Conservation (phyloP, 1,140 invertebrate genomes). For the Atta colombica region DNA sequence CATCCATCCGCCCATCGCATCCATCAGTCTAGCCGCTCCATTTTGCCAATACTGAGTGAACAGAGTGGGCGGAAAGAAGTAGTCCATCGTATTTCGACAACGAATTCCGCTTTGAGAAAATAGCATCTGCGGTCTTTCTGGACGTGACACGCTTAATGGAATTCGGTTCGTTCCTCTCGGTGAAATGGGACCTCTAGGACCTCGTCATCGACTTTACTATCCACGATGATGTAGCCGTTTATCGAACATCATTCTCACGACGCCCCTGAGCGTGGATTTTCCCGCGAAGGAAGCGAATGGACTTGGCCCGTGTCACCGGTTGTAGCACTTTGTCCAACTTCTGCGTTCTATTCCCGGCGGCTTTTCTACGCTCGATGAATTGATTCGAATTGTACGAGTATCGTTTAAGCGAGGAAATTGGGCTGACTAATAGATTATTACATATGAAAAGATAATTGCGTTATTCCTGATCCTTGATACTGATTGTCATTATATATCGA, state of each 20-base stretch:
- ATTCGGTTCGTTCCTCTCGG: constrained; percentile 51
- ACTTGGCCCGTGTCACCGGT: neutral
- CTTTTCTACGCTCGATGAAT: constrained; percentile 40
- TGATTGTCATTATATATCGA: constrained; percentile 1
- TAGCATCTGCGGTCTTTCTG: constrained; percentile 67
- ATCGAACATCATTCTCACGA: constrained; percentile 65
- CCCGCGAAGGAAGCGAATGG: constrained; percentile 39
- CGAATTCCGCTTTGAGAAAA: constrained; percentile 56
- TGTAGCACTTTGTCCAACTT: constrained; percentile 51
- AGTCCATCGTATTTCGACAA: constrained; percentile 53
- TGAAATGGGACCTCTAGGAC: constrained; percentile 3
- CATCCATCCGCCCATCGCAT: constrained; percentile 12
- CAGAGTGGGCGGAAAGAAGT: constrained; percentile 41
- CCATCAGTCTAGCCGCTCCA: constrained; percentile 28
- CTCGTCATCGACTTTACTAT: constrained; percentile 42
- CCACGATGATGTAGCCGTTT: constrained; percentile 55
- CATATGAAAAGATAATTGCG: constrained; percentile 6
- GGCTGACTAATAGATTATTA: neutral
- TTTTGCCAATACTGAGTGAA: constrained; percentile 25
- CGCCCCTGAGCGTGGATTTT: constrained; percentile 57
- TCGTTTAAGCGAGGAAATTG: constrained; percentile 30
- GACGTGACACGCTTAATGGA: constrained; percentile 68
- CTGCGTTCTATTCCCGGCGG: constrained; percentile 21
- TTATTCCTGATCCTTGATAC: neutral
- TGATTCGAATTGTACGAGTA: constrained; percentile 32